Evolutionary conservation across 2,113 vertebrate species (phyloP).

Genomic region (Xyrauchen texanus): DNA sequence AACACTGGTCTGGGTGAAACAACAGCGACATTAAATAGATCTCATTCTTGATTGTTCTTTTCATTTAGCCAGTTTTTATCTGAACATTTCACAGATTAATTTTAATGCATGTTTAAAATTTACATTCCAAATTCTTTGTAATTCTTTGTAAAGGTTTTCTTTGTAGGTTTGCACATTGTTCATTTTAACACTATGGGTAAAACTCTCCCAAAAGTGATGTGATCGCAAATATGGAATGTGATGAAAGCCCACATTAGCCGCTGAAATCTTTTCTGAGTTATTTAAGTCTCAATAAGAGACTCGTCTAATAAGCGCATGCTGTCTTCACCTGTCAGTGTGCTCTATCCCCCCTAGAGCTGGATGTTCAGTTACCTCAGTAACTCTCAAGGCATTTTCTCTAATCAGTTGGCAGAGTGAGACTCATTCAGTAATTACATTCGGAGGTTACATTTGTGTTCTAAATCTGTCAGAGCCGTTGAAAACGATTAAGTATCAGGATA

Average conservation of each 20-base stretch:
- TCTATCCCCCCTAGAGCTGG: slow-evolving; percentile 40
- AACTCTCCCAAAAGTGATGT: slow-evolving; percentile 21
- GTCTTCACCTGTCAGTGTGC: slow-evolving; percentile 37
- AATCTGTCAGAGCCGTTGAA: slow-evolving; percentile 41
- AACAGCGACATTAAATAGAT: too few species aligned
- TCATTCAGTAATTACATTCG: slow-evolving; percentile 44
- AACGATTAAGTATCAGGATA: slow-evolving; percentile 35
- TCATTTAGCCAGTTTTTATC: background rate
- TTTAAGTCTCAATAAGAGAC: slow-evolving; percentile 30
- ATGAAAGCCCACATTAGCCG: slow-evolving; percentile 32
- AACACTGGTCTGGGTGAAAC: too few species aligned
- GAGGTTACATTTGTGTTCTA: slow-evolving; percentile 42
- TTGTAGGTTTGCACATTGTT: slow-evolving; percentile 11
- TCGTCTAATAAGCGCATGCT: slow-evolving; percentile 32
- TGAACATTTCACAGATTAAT: background rate
- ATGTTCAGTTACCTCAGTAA: slow-evolving; percentile 42
- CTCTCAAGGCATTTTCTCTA: slow-evolving; percentile 42
- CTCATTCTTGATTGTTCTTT: background rate
- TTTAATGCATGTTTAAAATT: background rate
- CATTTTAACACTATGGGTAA: slow-evolving; percentile 24
- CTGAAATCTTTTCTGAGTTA: slow-evolving; percentile 36
- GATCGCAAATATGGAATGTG: slow-evolving; percentile 35
- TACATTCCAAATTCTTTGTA: slow-evolving; percentile 21
- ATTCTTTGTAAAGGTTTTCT: too few species aligned
- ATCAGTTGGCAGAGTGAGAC: slow-evolving; percentile 42